A percentile compares a stretch with the other conserved stretches of the same genome.
Evolutionary conservation across 2,797 vertebrate species (phyloP).

Genomic region (Enteromius thamalakanensis): DNA sequence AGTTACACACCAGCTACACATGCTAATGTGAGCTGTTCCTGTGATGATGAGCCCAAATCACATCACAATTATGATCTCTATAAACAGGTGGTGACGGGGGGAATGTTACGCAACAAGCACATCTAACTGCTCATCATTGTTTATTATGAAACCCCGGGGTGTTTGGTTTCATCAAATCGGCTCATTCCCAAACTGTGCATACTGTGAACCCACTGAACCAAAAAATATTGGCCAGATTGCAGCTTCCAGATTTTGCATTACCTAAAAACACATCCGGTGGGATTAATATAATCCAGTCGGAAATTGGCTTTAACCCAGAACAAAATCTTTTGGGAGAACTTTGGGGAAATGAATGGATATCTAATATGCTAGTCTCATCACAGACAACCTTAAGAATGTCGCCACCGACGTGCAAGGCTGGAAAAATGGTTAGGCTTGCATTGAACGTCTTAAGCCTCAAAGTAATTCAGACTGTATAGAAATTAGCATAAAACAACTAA

Average conservation of each 20-base stretch:
- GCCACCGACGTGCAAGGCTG: neutral
- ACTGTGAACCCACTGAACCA: slow-evolving; percentile 31
- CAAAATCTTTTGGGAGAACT: slow-evolving; percentile 54
- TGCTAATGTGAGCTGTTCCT: slow-evolving; percentile 29
- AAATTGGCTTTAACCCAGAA: slow-evolving; percentile 74
- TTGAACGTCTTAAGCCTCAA: neutral
- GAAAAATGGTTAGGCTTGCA: slow-evolving; percentile 2
- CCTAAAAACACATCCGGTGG: slow-evolving; percentile 60
- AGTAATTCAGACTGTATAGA: neutral
- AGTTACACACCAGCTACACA: slow-evolving; percentile 19
- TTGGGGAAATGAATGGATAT: slow-evolving; percentile 52
- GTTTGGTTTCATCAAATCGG: slow-evolving; percentile 14
- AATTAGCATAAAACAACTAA: neutral
- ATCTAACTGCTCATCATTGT: slow-evolving; percentile 27
- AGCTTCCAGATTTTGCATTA: slow-evolving; percentile 56
- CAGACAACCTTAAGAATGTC: slow-evolving; percentile 29
- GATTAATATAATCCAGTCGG: slow-evolving; percentile 68
- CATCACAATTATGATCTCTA: slow-evolving; percentile 41
- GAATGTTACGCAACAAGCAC: slow-evolving; percentile 34
- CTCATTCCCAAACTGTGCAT: slow-evolving; percentile 15
- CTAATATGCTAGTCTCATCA: slow-evolving; percentile 53
- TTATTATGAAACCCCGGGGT: slow-evolving; percentile 29
- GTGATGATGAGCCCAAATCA: slow-evolving; percentile 30
- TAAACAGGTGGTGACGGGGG: slow-evolving; percentile 44
- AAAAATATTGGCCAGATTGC: slow-evolving; percentile 66